Base-by-base conservation (phyloP, 1,140 invertebrate species). In the Drosophila pseudoananassae region DNA sequence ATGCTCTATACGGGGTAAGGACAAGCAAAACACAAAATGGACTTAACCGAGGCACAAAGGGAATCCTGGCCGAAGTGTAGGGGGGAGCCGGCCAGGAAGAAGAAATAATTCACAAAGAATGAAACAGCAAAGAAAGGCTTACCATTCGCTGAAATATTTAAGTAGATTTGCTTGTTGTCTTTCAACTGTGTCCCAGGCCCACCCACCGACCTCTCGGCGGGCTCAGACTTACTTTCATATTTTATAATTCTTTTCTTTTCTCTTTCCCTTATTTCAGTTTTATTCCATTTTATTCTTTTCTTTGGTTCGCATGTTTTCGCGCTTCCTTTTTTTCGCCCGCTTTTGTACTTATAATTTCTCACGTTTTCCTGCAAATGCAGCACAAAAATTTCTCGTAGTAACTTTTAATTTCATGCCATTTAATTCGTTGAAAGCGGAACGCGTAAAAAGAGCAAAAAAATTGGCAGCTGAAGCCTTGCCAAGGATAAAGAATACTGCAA, bases 351-450 rank as follows among this genome's bases (percentile, higher is more conserved):
- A 88, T 88, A 88, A 88, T 88, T 88, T 88, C 83, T 76, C 83
- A 88, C 83, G 83, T 88, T 88, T 88, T 88, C 83, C 84, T 88
- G 83, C 83, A 82, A 88, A 88, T 88, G 84, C 84, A 83, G 83
- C 83, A 88, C 83, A 88, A 87, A 87, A 85, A 74, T 82, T 85
- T 73, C 78, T 79, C 68, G 83, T 69, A 76, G 84, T 88, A 88
- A 88, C 83, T 88, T 88, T 88, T 88, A 88, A 88, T 88, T 88
- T 88, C 83, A 88, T 88, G 83, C 83, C 83, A 88, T 88, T 88
- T 88, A 88, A 88, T 87, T 87, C 83, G 83, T 78, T 82, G 78
- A 78, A 88, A 87, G 75, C 78, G 83, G 83, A 78, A 78, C 49
- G 57, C 60, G 59, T 17, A 75, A 64, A 66, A 68, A 46, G 47